Evolutionary conservation across 2,888 invertebrate genomes (phyloP).

Genomic region (Scelioninae gen. 1): DNA sequence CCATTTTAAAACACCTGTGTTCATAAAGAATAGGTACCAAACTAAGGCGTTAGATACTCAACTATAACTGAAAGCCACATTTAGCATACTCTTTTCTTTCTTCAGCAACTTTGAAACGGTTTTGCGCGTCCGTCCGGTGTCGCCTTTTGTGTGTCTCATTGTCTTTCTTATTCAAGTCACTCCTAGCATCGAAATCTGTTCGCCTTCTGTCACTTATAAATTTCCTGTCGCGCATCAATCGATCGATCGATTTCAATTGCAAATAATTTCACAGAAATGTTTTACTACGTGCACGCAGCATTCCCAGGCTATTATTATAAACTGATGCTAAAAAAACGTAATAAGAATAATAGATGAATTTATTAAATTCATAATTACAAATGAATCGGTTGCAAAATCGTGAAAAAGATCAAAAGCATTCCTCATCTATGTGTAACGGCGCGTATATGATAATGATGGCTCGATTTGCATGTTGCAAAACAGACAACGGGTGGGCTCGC

Average conservation of each 20-base stretch:
- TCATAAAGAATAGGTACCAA: no score
- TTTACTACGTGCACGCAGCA: background rate
- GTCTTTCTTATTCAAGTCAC: constrained; percentile 71
- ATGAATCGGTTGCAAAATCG: constrained; percentile 9
- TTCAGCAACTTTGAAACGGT: constrained; percentile 79
- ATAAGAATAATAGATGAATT: constrained; percentile 26
- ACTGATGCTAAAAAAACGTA: constrained; percentile 13
- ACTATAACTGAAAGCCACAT: no score
- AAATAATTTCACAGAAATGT: constrained; percentile 49
- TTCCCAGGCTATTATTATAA: constrained; percentile 39
- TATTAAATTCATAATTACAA: constrained; percentile 41
- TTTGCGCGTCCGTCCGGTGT: constrained; percentile 80
- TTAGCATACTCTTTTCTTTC: no score
- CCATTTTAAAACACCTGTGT: no score
- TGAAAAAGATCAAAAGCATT: constrained; percentile 43
- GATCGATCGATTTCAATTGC: constrained; percentile 47
- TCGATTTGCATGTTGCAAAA: constrained; percentile 60
- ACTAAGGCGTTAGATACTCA: no score
- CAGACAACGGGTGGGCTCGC: constrained; percentile 37
- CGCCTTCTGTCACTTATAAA: constrained; percentile 48
- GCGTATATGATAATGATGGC: constrained; percentile 43
- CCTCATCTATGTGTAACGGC: constrained; percentile 26
- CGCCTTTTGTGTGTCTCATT: constrained; percentile 73
- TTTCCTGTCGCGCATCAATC: constrained; percentile 46
- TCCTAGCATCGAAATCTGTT: constrained; percentile 30